Base-by-base conservation (phyloP, 2,888 invertebrate genomes). In the Aleiodes alternator region DNA sequence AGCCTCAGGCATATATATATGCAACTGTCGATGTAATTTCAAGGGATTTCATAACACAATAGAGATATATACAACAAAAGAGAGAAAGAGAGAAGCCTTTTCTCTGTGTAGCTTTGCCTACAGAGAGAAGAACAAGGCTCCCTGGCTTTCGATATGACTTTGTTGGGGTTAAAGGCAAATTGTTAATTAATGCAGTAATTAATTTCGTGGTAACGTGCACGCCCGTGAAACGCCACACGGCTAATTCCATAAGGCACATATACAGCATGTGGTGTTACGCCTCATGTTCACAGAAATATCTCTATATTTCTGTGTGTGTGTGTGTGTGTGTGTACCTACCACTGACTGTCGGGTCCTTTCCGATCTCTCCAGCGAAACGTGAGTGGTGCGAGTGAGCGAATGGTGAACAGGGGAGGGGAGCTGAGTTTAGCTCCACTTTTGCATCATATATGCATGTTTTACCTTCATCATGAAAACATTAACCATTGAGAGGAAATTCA, bases 171-270 rank as follows among this genome's bases (percentile, higher is more conserved):
- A 43, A 48, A 64, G 43, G 79, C 80, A 84, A 84, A 84, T 84
- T 84, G 84, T 84, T 84, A 84, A 86, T 85, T 85, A 84, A 84
- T 84, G 80, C 81, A 75, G 76, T 85, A 86, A 86, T 86, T 86
- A 85, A 86, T 86, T 85, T 84, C 83, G 82, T 79, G 83, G 81
- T 78, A 71, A 78, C 72, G 56, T 78, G 61, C 73, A 69, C 75
- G 50, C 69, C 43, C 70, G 64, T 72, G 78, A 75, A 78, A 56
- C 78, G 56, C 66, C 76, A 74, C 38, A 48, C 69, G 69, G 72
- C 73, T 59, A 73, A 73, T 74, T 64, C 74, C 31, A 64, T 64
- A 64, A 64, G 64, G 64, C 64, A 64, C 48, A 43, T 14, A 48
- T 11, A 43, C 23, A 38, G 9, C n/a, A 29, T 59, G 59, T 59